Conservation (phyloP, 2,888 invertebrate species). For the Hesperia comma region DNA sequence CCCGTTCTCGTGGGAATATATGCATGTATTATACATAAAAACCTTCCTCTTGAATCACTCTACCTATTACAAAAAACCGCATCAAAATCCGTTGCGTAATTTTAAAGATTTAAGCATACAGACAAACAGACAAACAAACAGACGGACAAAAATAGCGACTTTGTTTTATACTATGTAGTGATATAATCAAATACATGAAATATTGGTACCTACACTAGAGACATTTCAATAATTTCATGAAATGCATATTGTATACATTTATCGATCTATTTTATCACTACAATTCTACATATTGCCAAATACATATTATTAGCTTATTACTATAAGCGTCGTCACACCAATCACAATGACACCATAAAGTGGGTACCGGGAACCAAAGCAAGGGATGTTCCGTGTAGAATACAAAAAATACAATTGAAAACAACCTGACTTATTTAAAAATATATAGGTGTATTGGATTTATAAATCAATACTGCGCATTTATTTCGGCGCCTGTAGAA, state of each 20-base stretch:
- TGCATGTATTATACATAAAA: too few species aligned
- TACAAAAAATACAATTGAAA: background rate
- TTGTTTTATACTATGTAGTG: too few species aligned
- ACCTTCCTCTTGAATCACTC: too few species aligned
- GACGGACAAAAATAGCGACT: too few species aligned
- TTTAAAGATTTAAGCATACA: too few species aligned
- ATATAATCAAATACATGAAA: slow-evolving; percentile 15
- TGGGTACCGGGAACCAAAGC: slow-evolving; percentile 5
- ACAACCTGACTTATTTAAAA: background rate
- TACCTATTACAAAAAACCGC: too few species aligned
- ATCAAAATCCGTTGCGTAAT: too few species aligned
- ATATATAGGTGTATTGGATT: too few species aligned
- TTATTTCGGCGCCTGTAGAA: too few species aligned
- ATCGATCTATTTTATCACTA: slow-evolving; percentile 27
- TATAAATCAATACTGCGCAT: too few species aligned
- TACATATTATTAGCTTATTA: slow-evolving; percentile 53
- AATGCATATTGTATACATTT: slow-evolving; percentile 22
- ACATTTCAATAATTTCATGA: slow-evolving; percentile 8
- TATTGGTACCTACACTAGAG: slow-evolving; percentile 23
- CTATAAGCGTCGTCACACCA: slow-evolving; percentile 81
- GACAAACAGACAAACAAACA: too few species aligned
- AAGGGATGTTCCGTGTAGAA: background rate
- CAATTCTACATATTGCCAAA: slow-evolving; percentile 52
- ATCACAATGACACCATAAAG: slow-evolving; percentile 56
- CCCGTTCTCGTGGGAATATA: too few species aligned